Evolutionary conservation across 2,113 vertebrate species (phyloP).

Genomic region (Bufo bufo): DNA sequence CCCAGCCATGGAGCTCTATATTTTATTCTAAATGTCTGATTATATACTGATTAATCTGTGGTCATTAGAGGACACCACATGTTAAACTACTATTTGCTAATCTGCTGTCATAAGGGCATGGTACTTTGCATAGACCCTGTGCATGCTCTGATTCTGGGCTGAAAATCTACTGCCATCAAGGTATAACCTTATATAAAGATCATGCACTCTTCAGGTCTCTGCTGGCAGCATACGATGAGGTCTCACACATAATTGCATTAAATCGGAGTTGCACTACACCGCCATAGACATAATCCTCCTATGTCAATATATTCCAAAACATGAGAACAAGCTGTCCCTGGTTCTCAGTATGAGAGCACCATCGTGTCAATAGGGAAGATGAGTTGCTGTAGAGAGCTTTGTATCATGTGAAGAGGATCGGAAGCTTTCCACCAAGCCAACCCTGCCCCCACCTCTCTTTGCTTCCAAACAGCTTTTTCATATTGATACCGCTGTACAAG

Average conservation of each 20-base stretch:
- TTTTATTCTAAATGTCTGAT: background rate
- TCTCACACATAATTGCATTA: background rate
- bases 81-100: background rate
- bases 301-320: background rate
- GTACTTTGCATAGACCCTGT: background rate
- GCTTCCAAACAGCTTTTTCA: slow-evolving; percentile 4
- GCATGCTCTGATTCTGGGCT: background rate
- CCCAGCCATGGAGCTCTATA: background rate
- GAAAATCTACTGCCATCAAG: background rate
- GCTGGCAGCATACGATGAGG: background rate
- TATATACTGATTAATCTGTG: background rate
- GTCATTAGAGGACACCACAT: background rate
- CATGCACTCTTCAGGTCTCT: background rate
- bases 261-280: background rate
- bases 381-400: slow-evolving; percentile 17
- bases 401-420: slow-evolving; percentile 29
- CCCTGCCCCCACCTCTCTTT: background rate
- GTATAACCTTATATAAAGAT: slow-evolving; percentile 2
- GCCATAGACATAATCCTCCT: background rate
- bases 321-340: slow-evolving; percentile 2
- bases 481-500: slow-evolving; percentile 24
- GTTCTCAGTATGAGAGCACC: background rate
- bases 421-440: slow-evolving; percentile 27
- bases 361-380: slow-evolving; percentile 14
- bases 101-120: background rate